Evolutionary conservation across 2,888 invertebrate genomes (phyloP).

Genomic region (Folsomia candida): DNA sequence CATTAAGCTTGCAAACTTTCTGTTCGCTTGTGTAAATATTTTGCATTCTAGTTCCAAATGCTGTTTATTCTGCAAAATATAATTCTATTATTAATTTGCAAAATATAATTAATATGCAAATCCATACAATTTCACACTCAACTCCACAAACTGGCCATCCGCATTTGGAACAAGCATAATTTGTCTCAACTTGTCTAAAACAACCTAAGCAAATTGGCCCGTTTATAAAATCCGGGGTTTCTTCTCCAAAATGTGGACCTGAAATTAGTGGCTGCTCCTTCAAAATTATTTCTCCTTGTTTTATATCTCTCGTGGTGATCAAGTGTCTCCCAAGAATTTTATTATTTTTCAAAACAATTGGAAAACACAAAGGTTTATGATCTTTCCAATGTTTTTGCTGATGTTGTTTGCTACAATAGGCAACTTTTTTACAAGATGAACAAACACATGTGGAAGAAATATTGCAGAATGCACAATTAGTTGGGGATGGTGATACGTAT

Average conservation of each 20-base stretch:
- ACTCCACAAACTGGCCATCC: neutral
- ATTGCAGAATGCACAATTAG: neutral
- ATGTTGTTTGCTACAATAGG: slow-evolving; percentile 21
- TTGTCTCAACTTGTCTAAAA: neutral
- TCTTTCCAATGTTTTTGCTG: slow-evolving; percentile 38
- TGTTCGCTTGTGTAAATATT: neutral
- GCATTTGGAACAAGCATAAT: neutral
- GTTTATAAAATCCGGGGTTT: neutral
- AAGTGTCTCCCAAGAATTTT: slow-evolving; percentile 28
- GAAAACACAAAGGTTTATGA: slow-evolving; percentile 37
- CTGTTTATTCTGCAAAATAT: neutral
- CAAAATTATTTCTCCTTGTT: slow-evolving; percentile 37
- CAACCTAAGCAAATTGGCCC: slow-evolving; percentile 16
- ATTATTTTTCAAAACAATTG: slow-evolving; percentile 17
- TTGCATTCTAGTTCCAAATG: neutral
- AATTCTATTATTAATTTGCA: no score
- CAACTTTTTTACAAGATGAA: slow-evolving; percentile 14
- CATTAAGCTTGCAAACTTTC: no score
- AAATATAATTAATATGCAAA: no score
- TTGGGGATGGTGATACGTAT: neutral
- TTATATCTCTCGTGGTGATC: slow-evolving; percentile 30
- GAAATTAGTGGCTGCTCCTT: slow-evolving; percentile 33
- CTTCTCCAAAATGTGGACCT: slow-evolving; percentile 21
- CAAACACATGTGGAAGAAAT: neutral
- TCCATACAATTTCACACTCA: neutral